phyloP scores from a whole-genome alignment of 2,113 vertebrate species.

The Regulus satrapa region DNA sequence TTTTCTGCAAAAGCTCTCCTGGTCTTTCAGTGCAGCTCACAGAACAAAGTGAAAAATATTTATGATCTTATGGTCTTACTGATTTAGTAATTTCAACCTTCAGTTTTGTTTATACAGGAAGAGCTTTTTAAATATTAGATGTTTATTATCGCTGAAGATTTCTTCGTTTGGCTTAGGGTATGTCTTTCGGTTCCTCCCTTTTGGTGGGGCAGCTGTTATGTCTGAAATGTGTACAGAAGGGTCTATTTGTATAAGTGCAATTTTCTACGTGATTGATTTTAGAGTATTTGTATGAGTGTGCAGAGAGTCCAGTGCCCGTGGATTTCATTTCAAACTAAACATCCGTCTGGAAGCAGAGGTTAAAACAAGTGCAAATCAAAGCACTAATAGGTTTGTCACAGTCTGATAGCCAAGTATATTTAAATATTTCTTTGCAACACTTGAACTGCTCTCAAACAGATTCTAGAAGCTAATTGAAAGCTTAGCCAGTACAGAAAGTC shows the following conservation, averaged over 20 bases:
- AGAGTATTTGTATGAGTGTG: neutral
- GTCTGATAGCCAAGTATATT: neutral
- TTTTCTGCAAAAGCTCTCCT: neutral
- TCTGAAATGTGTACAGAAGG: neutral
- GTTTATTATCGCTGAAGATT: constrained; percentile 7
- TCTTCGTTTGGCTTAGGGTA: neutral
- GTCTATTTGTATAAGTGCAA: neutral
- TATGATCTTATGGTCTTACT: constrained; percentile 24
- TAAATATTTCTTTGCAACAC: neutral
- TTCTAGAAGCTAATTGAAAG: constrained; percentile 6
- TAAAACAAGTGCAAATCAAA: constrained; percentile 10
- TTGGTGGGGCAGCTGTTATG: neutral
- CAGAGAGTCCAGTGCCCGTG: neutral
- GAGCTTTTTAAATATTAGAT: neutral
- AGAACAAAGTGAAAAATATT: constrained; percentile 4
- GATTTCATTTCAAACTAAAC: constrained; percentile 35
- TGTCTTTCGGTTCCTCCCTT: neutral
- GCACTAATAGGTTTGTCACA: neutral
- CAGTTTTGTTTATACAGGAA: constrained; percentile 37
- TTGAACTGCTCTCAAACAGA: neutral
- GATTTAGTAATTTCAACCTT: constrained; percentile 34
- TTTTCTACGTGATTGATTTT: constrained; percentile 27
- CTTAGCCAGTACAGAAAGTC: neutral
- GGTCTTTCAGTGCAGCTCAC: neutral
- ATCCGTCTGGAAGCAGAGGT: constrained; percentile 11